These are phyloP conservation scores for Silurus meridionalis DNA, from an alignment of 2,113 vertebrate species.

Conservation along the genomic window DNA sequence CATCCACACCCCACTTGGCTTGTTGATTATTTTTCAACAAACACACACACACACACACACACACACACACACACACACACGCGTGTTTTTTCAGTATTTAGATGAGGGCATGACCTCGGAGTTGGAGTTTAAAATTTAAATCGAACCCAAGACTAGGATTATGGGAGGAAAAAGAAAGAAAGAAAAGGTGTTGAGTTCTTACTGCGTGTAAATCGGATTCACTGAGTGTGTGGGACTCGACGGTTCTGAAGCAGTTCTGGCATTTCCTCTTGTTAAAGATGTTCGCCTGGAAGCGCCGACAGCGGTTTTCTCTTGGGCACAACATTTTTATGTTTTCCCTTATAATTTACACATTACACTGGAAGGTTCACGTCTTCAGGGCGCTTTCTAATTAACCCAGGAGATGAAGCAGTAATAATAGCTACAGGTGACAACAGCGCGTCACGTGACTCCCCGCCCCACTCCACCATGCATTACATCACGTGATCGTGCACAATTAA, in stretches of 20 bases:
- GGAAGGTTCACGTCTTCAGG: too few species aligned
- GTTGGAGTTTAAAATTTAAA: background rate
- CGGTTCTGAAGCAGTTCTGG: slow-evolving; percentile 44
- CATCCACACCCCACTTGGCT: too few species aligned
- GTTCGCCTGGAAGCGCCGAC: slow-evolving; percentile 44
- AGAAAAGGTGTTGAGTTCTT: background rate
- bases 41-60: too few species aligned
- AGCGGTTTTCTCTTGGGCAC: slow-evolving; percentile 28
- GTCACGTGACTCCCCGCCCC: background rate
- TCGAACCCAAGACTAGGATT: background rate
- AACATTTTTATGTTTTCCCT: slow-evolving; percentile 8
- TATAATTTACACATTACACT: too few species aligned
- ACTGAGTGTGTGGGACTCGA: slow-evolving; percentile 40
- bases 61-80: too few species aligned
- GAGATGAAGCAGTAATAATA: background rate
- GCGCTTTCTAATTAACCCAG: background rate
- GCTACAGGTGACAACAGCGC: background rate
- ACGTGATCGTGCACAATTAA: background rate
- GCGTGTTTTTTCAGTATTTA: background rate
- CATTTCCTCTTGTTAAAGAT: slow-evolving; percentile 49
- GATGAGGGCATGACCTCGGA: background rate
- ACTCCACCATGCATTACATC: background rate
- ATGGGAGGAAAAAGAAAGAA: background rate
- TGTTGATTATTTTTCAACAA: too few species aligned
- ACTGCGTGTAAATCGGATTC: slow-evolving; percentile 29